Evolutionary conservation across 2,888 invertebrate species (phyloP).

Genomic region (Tuta absoluta): DNA sequence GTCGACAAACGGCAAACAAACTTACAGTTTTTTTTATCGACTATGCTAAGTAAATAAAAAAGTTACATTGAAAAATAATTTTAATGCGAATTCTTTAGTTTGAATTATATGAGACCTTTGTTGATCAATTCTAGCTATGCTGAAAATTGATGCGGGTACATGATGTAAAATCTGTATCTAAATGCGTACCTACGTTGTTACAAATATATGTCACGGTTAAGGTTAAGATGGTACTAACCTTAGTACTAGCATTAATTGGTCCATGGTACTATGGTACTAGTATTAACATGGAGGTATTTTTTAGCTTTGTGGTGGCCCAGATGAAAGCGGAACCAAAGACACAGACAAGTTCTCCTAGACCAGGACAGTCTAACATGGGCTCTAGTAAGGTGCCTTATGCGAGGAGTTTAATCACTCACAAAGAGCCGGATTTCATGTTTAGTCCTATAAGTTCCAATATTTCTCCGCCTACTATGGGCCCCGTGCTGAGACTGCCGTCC

Average conservation of each 20-base stretch:
- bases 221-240: slow-evolving; percentile 7
- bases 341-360: neutral
- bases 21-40: too few relatives aligned
- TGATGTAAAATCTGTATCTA: slow-evolving; percentile 33
- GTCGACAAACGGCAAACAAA: too few relatives aligned
- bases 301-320: slow-evolving; percentile 10
- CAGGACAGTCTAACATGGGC: neutral
- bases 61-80: neutral
- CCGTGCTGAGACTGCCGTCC: slow-evolving; percentile 13
- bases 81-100: neutral
- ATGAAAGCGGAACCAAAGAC: neutral
- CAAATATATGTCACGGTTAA: slow-evolving; percentile 28
- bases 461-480: neutral
- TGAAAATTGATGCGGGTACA: slow-evolving; percentile 46
- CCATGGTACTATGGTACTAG: too few relatives aligned
- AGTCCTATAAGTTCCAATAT: neutral
- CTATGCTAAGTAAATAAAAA: neutral
- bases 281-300: slow-evolving; percentile 21
- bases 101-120: neutral
- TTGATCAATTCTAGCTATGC: slow-evolving; percentile 19
- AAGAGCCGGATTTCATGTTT: neutral
- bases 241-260: too few relatives aligned
- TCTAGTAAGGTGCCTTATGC: neutral
- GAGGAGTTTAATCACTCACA: neutral
- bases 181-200: slow-evolving; percentile 14